Conservation (phyloP, 1,140 invertebrate genomes). For the Calliphora vicina region DNA sequence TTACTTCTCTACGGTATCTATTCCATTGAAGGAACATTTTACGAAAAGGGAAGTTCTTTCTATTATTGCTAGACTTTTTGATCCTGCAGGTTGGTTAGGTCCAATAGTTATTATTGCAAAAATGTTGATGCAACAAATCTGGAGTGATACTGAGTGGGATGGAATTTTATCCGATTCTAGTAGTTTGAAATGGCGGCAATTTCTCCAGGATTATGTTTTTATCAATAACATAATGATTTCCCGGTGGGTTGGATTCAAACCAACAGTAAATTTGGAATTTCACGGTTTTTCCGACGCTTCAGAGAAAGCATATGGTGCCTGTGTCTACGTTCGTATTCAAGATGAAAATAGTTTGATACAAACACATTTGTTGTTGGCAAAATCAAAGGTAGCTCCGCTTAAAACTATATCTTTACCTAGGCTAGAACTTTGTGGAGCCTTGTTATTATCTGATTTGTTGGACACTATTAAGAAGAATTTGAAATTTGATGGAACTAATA, state of each 20-base stretch:
- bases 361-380: slow-evolving; percentile 8
- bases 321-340: background rate
- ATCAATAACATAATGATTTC: background rate
- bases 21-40: background rate
- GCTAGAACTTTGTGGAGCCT: slow-evolving; percentile 7
- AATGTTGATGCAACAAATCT: slow-evolving; percentile 13
- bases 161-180: background rate
- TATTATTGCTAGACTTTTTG: background rate
- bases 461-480: background rate
- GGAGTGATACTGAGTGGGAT: slow-evolving; percentile 7
- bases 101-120: background rate
- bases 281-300: background rate
- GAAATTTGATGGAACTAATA: background rate
- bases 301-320: background rate
- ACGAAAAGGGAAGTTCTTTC: background rate
- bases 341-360: background rate
- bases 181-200: background rate
- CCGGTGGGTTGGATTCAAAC: background rate
- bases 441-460: background rate
- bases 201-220: background rate
- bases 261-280: background rate
- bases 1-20: background rate
- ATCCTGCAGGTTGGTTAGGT: background rate
- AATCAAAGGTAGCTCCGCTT: background rate
- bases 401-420: background rate